Evolutionary conservation across 2,888 invertebrate genomes (phyloP), one percentile per base, ranked within the genome.

Genomic region (Galeopsomyia nigrocyanea): DNA sequence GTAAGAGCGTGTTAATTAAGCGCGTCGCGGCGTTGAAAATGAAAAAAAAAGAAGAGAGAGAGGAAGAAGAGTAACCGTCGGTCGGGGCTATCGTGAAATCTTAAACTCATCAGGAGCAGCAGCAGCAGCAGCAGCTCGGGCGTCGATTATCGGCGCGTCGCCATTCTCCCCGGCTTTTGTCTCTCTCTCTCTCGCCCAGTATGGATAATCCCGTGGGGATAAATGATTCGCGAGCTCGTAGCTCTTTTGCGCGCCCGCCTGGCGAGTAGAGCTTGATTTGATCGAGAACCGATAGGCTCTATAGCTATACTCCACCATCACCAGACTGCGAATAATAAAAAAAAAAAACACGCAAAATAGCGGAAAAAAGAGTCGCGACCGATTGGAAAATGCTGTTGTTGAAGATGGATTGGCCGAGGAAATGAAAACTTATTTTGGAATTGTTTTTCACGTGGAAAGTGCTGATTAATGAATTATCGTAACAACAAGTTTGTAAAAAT

Each of bases 261-360:
- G 39, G 39, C 50, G 61, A 22, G 39, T 26, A 46, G 19, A 16
- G 17, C 16, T 70, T 81, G 79, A 82, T 83, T 83, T 82, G 82
- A 83, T 83, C 80, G 68, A 68, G 77, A 73, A 73, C 74, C 77
- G 82, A 82, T 82, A 82, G 80, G 39, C 39, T 39, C 76, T 78
- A 2, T 26, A 26, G 26, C 26, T 26, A 26, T n/a, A n/a, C n/a
- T n/a, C 26, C 5, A 26, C 26, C 26, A 26, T 26, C 13, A 78
- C 69, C 65, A 56, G 64, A 47, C 39, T 47, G 49, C 39, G 49
- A 50, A 21, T 26, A 26, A 2, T 5, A 5, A 26, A 3, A 26
- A 64, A 70, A 56, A 39, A 39, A 39, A n/a, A n/a, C n/a, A 39
- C 39, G 5, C 26, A 26, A 26, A 64, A 58, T 64, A 58, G 50